Evolutionary conservation across 1,140 invertebrate species (phyloP), one percentile per base, ranked within the genome.

Genomic region (Eupristina koningsbergeri): DNA sequence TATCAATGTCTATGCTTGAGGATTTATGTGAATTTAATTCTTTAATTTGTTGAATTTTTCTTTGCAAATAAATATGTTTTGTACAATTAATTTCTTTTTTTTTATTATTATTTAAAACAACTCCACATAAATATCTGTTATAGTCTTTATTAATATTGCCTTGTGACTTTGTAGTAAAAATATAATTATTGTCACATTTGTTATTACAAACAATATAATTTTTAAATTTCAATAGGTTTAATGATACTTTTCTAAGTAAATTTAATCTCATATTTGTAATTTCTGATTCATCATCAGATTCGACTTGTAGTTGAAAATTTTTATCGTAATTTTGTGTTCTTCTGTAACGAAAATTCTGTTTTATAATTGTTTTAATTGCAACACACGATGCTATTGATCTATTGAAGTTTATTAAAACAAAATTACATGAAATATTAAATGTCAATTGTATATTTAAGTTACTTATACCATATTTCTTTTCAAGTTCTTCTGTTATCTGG

Each of bases 81-180:
- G 85, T 92, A 29, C 92, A 85, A 36, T n/a, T 53, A 53, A 41
- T 91, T 85, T 94, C 93, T 86, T 94, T 94, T 26, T 84, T 76
- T 82, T 92, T 89, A 63, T 90, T 88, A 15, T 84, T 84, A 91
- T 92, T 94, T 76, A 93, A 88, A 0, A 94, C 93, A 77, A 92
- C 89, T 6, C 93, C 93, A 85, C 93, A 94, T 45, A 94, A 76
- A 74, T 90, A 86, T 71, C 85, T 87, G 19, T 85, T 84, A 80
- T 85, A 88, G 45, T 85, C 85, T 29, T 90, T 80, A 73, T 86
- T 76, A 26, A 80, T 73, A 69, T 80, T 88, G 85, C 86, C 88
- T 31, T 91, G 87, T 17, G 93, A 94, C 80, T 92, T 94, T 13
- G 90, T 89, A 5, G 91, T 93, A 6, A 94, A 91, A 47, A 92